A percentile compares a stretch with the other conserved stretches of the same genome.
Conservation (phyloP, 2,888 invertebrate genomes). For the Antitype chi region DNA sequence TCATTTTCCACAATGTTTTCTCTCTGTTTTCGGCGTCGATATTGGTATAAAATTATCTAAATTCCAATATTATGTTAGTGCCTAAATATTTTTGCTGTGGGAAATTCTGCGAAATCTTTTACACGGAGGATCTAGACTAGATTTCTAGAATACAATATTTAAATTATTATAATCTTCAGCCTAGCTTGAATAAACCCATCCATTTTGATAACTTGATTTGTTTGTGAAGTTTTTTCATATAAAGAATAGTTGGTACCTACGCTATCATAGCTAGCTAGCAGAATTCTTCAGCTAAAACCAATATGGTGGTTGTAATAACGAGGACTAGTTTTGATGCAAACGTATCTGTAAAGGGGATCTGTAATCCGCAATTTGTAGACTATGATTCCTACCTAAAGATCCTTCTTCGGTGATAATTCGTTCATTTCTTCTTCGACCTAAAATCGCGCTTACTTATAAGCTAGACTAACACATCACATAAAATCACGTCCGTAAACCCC, state of each 20-base stretch:
- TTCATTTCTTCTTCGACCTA: no score
- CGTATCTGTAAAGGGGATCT: background rate
- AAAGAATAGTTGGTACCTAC: background rate
- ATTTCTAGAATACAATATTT: background rate
- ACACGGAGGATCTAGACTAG: background rate
- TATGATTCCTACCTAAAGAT: background rate
- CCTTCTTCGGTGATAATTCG: background rate
- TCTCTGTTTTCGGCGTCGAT: background rate
- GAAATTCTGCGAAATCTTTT: conserved; percentile 10
- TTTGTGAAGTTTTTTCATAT: background rate
- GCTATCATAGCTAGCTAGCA: background rate
- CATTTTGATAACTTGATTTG: background rate
- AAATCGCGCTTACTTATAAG: background rate
- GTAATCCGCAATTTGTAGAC: background rate
- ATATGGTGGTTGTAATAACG: background rate
- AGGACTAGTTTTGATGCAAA: background rate
- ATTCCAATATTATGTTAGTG: background rate
- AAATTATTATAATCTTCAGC: background rate
- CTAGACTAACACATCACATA: background rate
- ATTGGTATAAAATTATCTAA: background rate
- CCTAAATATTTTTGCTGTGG: background rate
- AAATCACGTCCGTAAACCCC: background rate
- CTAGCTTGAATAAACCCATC: background rate
- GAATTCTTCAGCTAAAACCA: background rate
- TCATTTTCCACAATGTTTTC: background rate